Base-by-base conservation (phyloP, 2,113 vertebrate species). In the Aegypius monachus region DNA sequence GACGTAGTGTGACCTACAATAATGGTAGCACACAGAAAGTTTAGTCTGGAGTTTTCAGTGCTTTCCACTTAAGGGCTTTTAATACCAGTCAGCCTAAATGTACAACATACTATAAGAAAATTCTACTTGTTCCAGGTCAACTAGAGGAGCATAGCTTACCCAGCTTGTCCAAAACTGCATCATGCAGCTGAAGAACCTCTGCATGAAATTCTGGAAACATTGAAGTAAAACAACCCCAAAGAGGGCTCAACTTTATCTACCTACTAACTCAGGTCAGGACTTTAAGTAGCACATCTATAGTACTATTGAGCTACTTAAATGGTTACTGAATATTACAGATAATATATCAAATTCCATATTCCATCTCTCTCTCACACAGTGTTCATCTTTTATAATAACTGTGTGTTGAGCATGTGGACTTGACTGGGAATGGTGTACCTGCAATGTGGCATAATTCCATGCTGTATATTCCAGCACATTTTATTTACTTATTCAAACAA, bases 61-160 rank as follows among this genome's bases (percentile, higher is more conserved):
- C 7, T 88, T 87, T 90, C 26, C 2, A 10, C 20, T 47, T 56
- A 43, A 10, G 15, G 11, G 17, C 4, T 86, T 58, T 70, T 45
- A 53, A 23, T 27, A n/a, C 3, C 7, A 26, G 26, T 23, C 22
- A 80, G 11, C 5, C 19, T 82, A 85, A 82, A 89, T 32, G 6
- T 3, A 72, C 15, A 38, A 34, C 4, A 31, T 31, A 40, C 7
- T 4, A 2, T 29, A 59, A 38, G 36, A 93, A 74, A 62, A 58
- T 38, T 62, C 58, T 53, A 66, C 23, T 16, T 2, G 22, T 66
- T 75, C 13, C 29, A 62, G 25, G 11, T 77, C 18, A 65, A 22
- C 40, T 48, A 65, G 8, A 68, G 11, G 5, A 53, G 3, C 4
- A 13, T 13, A 73, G 1, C 0, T 31, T 31, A 23, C 36, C 5